A percentile compares a stretch with the other conserved stretches of the same genome.
Evolutionary conservation across 2,888 invertebrate species (phyloP).

Genomic region (Amiota communis): DNA sequence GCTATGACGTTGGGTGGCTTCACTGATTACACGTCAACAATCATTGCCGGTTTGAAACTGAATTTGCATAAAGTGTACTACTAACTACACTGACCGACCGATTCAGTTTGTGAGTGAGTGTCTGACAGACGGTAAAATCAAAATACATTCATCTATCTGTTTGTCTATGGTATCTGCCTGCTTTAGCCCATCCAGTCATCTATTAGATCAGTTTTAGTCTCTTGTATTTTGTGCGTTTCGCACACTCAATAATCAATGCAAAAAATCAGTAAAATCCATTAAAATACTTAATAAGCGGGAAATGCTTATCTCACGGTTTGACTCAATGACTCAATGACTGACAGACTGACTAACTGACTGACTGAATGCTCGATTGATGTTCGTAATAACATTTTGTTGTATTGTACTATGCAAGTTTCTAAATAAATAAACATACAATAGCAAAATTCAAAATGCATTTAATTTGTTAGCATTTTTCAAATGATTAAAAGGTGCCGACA

Average conservation of each 20-base stretch:
- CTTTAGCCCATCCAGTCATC: too few species aligned
- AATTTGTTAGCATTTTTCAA: conserved; percentile 13
- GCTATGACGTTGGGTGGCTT: conserved; percentile 25
- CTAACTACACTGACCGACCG: background rate
- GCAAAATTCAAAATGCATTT: conserved; percentile 20
- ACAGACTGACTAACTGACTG: too few species aligned
- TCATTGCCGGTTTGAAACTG: background rate
- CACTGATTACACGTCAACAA: conserved; percentile 19
- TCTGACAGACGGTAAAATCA: conserved; percentile 3
- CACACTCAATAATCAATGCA: conserved; percentile 12
- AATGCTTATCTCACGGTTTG: conserved; percentile 11
- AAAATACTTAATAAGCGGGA: conserved; percentile 24
- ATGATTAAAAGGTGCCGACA: conserved; percentile 30
- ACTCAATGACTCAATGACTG: background rate
- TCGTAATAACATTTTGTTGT: conserved; percentile 10
- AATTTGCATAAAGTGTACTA: conserved; percentile 3
- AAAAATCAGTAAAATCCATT: conserved; percentile 29
- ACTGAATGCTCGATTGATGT: conserved; percentile 1
- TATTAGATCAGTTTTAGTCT: too few species aligned
- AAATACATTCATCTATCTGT: conserved; percentile 6
- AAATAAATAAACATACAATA: background rate
- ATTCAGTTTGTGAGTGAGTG: background rate
- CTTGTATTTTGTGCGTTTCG: background rate
- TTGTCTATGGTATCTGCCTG: background rate
- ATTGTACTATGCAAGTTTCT: background rate